These are phyloP conservation scores for Antheraea pernyi DNA, from an alignment of 1,140 invertebrate species.

Conservation along the genomic window DNA sequence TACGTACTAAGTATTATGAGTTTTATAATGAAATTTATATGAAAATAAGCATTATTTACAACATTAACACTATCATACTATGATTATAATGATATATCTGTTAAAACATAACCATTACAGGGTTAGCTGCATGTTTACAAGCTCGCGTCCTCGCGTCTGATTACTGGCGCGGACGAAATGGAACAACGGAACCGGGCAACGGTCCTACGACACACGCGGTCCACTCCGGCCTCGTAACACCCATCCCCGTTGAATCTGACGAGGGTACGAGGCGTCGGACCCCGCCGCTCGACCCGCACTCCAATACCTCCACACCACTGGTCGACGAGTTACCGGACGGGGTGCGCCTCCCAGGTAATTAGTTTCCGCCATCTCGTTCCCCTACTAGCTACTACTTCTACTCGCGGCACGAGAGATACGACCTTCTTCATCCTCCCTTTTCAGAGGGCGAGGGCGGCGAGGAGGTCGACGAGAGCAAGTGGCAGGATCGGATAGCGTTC, in stretches of 20 bases:
- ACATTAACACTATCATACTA: no score
- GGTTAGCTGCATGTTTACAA: conserved; percentile 90
- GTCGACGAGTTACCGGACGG: conserved; percentile 80
- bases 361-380: no score
- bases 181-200: conserved; percentile 50
- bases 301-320: conserved; percentile 82
- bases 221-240: neutral
- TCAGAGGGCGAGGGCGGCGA: conserved; percentile 79
- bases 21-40: no score
- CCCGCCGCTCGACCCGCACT: conserved; percentile 79
- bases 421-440: conserved; percentile 21
- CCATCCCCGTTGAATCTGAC: conserved; percentile 15
- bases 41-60: no score
- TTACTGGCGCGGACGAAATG: conserved; percentile 81
- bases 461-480: conserved; percentile 84
- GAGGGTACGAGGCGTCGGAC: conserved; percentile 41
- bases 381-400: neutral
- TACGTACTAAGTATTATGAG: no score
- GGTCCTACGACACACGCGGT: conserved; percentile 61
- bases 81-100: no score
- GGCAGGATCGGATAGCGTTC: conserved; percentile 92
- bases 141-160: conserved; percentile 85
- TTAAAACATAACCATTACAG: conserved; percentile 58
- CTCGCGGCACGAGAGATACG: neutral
- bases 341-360: conserved; percentile 44